Evolutionary conservation across 2,113 vertebrate genomes (phyloP).

Genomic region (Geococcyx californianus): DNA sequence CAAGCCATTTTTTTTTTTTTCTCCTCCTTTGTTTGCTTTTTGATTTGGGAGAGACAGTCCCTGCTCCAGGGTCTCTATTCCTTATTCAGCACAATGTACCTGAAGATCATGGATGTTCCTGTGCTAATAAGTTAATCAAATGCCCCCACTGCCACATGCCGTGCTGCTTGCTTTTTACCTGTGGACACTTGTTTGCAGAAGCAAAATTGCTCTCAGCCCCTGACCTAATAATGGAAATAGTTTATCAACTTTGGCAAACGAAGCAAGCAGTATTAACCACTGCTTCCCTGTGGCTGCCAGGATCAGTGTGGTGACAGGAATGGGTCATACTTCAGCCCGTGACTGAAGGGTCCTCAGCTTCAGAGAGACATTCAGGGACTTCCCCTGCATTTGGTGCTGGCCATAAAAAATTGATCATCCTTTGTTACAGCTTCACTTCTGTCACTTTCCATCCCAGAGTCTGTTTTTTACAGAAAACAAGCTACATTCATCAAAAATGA

Average conservation of each 20-base stretch:
- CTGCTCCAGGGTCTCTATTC: not conserved
- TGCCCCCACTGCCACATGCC: not conserved
- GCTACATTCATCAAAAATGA: conserved; percentile 96
- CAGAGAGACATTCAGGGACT: conserved; percentile 40
- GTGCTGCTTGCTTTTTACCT: not conserved
- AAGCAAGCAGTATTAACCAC: not conserved
- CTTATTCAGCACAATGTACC: not conserved
- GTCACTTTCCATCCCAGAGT: conserved; percentile 92
- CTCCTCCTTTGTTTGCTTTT: not conserved
- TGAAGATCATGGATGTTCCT: not conserved
- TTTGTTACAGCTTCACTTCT: conserved; percentile 93
- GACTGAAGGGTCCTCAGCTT: conserved; percentile 2
- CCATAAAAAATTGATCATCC: conserved; percentile 91
- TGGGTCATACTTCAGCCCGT: not conserved
- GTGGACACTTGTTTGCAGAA: not conserved
- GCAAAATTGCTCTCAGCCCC: not conserved
- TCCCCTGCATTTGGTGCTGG: conserved; percentile 52
- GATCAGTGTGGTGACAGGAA: not conserved
- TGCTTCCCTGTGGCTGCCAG: not conserved
- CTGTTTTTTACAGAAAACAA: conserved; percentile 92
- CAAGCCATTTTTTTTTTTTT: not conserved
- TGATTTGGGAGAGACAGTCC: not conserved
- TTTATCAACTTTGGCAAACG: not conserved
- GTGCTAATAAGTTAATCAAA: not conserved
- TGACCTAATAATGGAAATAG: not conserved